Conservation (phyloP, 2,113 vertebrate species). For the Axis porcinus region DNA sequence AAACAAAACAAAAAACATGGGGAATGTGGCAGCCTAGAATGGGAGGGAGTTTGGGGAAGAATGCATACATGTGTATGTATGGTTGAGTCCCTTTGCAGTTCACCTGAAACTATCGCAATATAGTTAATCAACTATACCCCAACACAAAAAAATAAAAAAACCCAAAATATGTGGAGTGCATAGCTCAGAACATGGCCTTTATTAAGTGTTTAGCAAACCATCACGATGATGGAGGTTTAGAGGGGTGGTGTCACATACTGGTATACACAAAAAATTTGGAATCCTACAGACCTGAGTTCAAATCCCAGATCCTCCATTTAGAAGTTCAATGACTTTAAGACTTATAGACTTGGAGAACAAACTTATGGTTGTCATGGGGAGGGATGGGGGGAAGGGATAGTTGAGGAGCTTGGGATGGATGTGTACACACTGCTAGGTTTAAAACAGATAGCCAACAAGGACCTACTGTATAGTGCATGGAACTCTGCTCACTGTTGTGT, state of each 20-base stretch:
- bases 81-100: not conserved
- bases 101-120: not conserved
- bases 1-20: not conserved
- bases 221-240: fast-evolving
- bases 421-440: not conserved
- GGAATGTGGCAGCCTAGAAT: not conserved
- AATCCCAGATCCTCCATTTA: not conserved
- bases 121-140: not conserved
- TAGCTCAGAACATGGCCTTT: not conserved
- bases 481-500: not conserved
- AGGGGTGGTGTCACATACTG: not conserved
- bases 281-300: not conserved
- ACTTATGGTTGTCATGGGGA: not conserved
- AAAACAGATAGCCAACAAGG: not conserved
- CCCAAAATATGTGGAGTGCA: not conserved
- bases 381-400: not conserved
- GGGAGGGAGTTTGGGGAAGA: not conserved
- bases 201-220: not conserved
- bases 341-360: not conserved
- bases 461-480: not conserved
- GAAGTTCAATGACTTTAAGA: not conserved
- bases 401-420: not conserved
- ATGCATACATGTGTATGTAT: not conserved
- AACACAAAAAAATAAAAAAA: not conserved
- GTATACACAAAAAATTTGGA: not conserved